Conservation (phyloP, 2,797 vertebrate species). For the Fringilla coelebs region DNA sequence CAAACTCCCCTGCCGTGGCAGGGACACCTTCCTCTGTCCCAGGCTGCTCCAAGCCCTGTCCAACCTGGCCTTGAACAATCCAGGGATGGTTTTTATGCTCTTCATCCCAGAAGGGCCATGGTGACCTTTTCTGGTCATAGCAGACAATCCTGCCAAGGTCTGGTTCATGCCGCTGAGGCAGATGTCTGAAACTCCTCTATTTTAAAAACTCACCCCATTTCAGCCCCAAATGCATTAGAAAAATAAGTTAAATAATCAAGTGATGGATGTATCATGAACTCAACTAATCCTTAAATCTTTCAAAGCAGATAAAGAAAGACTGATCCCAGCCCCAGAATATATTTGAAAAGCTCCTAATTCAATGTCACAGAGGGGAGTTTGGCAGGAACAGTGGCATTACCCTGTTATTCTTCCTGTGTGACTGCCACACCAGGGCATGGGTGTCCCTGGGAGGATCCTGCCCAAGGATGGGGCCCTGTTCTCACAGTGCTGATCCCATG, state of each 20-base stretch:
- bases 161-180: not conserved
- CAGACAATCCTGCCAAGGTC: not conserved
- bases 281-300: slow-evolving; percentile 50
- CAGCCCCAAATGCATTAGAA: not conserved
- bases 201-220: not conserved
- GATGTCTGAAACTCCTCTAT: not conserved
- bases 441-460: not conserved
- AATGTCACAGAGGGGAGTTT: slow-evolving; percentile 11
- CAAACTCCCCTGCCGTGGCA: not conserved
- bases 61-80: not conserved
- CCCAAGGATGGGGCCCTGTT: not conserved
- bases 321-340: slow-evolving; percentile 33
- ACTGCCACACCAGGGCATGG: not conserved
- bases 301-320: slow-evolving; percentile 60
- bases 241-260: slow-evolving; percentile 62
- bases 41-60: not conserved
- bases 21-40: not conserved
- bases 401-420: not conserved
- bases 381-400: not conserved
- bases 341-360: slow-evolving; percentile 60
- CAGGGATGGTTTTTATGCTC: not conserved
- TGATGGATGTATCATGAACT: slow-evolving; percentile 39
- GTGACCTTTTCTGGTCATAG: not conserved
- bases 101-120: not conserved
- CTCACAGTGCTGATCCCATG: rapidly evolving